phyloP scores from a whole-genome alignment of 2,888 invertebrate genomes.

The Nematopogon swammerdamellus region DNA sequence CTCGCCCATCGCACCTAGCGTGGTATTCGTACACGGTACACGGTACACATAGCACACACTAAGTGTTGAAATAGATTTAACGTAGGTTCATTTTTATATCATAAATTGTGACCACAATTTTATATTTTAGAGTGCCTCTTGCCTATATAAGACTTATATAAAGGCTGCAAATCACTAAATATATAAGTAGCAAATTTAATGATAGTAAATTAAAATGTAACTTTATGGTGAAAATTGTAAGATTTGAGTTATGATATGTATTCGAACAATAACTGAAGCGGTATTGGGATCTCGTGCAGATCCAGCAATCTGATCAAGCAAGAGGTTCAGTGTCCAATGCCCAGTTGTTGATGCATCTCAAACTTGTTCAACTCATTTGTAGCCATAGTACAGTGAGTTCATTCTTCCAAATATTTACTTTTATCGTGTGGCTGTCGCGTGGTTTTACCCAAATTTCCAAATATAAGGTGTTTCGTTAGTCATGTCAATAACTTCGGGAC shows the following conservation, averaged over 20 bases:
- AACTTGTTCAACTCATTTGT: too few species aligned
- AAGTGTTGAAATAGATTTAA: conserved; percentile 40
- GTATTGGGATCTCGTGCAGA: too few species aligned
- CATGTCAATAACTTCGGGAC: too few species aligned
- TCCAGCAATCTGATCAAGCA: too few species aligned
- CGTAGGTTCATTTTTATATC: conserved; percentile 47
- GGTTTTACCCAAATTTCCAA: too few species aligned
- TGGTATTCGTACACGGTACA: conserved; percentile 20
- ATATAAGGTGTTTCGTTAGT: too few species aligned
- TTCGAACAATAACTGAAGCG: background rate
- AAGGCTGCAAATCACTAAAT: conserved; percentile 58
- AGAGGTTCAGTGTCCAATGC: too few species aligned
- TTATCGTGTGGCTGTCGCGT: too few species aligned
- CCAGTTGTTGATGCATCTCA: too few species aligned
- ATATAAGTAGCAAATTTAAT: conserved; percentile 46
- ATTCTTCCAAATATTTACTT: too few species aligned
- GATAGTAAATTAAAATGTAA: conserved; percentile 35
- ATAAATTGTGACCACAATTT: conserved; percentile 57
- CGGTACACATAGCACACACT: background rate
- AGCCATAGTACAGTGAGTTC: too few species aligned
- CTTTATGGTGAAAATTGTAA: conserved; percentile 59
- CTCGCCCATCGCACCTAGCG: conserved; percentile 20
- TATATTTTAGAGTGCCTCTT: conserved; percentile 65
- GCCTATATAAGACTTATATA: conserved; percentile 59
- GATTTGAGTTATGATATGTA: conserved; percentile 54